phyloP scores from a whole-genome alignment of 2,888 invertebrate species.

The Pollenia angustigena region DNA sequence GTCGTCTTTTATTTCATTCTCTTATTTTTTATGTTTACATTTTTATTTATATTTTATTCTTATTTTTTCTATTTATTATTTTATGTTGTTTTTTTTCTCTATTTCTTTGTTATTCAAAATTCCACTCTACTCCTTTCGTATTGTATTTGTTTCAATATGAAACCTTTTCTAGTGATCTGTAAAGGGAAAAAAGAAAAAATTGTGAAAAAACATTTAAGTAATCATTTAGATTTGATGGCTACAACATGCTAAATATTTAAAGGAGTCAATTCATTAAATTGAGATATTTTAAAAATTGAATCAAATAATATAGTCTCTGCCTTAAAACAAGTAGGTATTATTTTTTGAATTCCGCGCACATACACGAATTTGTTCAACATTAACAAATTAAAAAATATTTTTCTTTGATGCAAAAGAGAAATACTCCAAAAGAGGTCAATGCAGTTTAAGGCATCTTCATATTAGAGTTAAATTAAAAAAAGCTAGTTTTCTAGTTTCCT shows the following conservation, averaged over 20 bases:
- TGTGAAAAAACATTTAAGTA: constrained; percentile 21
- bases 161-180: constrained; percentile 54
- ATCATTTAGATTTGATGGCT: constrained; percentile 27
- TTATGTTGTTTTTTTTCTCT: constrained; percentile 5
- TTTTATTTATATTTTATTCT: constrained; percentile 51
- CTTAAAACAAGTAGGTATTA: too few relatives aligned
- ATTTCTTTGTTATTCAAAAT: constrained; percentile 35
- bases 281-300: too few relatives aligned
- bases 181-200: constrained; percentile 22
- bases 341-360: too few relatives aligned
- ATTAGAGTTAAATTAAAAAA: too few relatives aligned
- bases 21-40: constrained; percentile 18
- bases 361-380: too few relatives aligned
- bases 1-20: constrained; percentile 54
- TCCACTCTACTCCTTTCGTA: constrained; percentile 27
- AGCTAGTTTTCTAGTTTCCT: too few relatives aligned
- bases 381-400: too few relatives aligned
- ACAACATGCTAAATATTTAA: constrained; percentile 1
- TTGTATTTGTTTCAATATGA: constrained; percentile 33
- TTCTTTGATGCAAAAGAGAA: too few relatives aligned
- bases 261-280: not conserved
- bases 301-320: too few relatives aligned
- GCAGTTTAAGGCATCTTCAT: too few relatives aligned
- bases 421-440: too few relatives aligned
- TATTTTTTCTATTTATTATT: constrained; percentile 46